These are phyloP conservation scores for Actinopyga echinites DNA, from an alignment of 53 echinoderm and acorn worm species.

Conservation along the genomic window DNA sequence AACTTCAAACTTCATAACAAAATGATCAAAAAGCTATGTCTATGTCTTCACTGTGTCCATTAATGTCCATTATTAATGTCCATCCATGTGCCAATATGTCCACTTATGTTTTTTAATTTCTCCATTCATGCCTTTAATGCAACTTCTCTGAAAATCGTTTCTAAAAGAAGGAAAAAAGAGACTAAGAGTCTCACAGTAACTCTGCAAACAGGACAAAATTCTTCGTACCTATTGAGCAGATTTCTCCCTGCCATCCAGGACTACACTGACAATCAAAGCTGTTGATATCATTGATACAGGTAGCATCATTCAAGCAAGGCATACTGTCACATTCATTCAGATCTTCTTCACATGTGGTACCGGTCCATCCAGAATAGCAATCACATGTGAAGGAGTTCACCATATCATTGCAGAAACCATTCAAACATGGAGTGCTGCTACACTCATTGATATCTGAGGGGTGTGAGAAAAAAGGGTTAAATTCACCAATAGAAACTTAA, in stretches of 20 bases:
- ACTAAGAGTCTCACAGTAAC: too few relatives aligned
- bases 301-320: constrained; percentile 49
- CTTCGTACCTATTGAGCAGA: constrained; percentile 40
- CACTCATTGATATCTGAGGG: constrained; percentile 79
- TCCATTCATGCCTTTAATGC: too few relatives aligned
- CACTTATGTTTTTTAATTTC: too few relatives aligned
- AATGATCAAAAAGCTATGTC: too few relatives aligned
- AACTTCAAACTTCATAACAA: too few relatives aligned
- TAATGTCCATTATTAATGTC: too few relatives aligned
- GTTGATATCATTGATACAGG: constrained; percentile 48
- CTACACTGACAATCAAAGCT: constrained; percentile 53
- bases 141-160: too few relatives aligned
- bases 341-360: constrained; percentile 54
- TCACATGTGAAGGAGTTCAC: constrained; percentile 63
- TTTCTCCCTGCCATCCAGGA: constrained; percentile 49
- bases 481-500: too few relatives aligned
- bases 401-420: constrained; percentile 62
- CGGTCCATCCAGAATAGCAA: constrained; percentile 68
- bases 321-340: constrained; percentile 42
- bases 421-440: constrained; percentile 64
- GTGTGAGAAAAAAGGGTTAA: too few relatives aligned
- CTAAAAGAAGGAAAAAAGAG: too few relatives aligned
- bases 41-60: too few relatives aligned
- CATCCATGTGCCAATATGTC: too few relatives aligned
- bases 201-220: background rate